phyloP scores from a whole-genome alignment of 2,113 vertebrate species.

The Myotis davidii region DNA sequence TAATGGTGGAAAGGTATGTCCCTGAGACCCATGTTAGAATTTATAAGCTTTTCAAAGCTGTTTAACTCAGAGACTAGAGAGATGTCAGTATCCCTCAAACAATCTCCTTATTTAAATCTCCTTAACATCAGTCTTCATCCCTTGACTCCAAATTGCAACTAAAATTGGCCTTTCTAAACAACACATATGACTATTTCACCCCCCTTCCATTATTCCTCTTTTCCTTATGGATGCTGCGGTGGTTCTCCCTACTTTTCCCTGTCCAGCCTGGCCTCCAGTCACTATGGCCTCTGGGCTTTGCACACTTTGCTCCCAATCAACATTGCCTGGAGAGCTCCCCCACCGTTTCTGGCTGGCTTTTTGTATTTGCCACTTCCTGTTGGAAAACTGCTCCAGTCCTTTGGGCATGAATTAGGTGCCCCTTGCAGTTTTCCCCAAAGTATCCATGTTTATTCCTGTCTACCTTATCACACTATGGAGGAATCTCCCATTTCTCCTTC shows the following conservation, averaged over 20 bases:
- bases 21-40: neutral
- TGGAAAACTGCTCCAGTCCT: neutral
- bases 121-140: neutral
- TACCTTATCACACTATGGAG: neutral
- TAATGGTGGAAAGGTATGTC: neutral
- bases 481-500: neutral
- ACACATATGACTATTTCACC: neutral
- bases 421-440: neutral
- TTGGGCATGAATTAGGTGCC: neutral
- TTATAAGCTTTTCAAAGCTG: neutral
- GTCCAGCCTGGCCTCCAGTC: neutral
- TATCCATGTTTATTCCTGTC: neutral
- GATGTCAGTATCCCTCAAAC: neutral
- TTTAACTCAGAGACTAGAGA: neutral
- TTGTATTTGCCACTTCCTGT: neutral
- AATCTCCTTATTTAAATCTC: neutral
- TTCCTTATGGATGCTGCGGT: neutral
- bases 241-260: neutral
- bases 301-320: neutral
- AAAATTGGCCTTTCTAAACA: neutral
- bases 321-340: neutral
- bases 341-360: neutral
- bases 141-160: conserved; percentile 13
- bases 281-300: neutral
- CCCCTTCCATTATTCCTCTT: neutral